Percentiles rank a stretch among this genome's conserved stretches.
Evolutionary conservation across 1,140 invertebrate genomes (phyloP).

Genomic region (Pachypsylla venusta): DNA sequence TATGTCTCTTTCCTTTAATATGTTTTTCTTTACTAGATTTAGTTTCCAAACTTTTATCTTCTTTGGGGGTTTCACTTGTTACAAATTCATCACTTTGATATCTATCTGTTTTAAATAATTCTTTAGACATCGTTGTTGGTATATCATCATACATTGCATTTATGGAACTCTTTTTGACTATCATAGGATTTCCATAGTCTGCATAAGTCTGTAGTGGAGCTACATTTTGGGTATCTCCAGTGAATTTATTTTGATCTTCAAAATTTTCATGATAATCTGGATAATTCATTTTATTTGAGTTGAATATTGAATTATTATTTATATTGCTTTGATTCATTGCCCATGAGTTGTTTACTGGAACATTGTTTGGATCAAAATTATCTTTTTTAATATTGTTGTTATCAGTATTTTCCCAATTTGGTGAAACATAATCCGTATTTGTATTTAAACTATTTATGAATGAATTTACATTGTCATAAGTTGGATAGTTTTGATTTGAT

Average conservation of each 20-base stretch:
- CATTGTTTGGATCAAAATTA: slow-evolving; percentile 2
- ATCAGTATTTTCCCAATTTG: too few relatives aligned
- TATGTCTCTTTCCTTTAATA: slow-evolving; percentile 1
- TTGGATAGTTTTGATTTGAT: too few relatives aligned
- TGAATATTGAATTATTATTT: not conserved
- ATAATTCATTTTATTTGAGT: not conserved
- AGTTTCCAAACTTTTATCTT: too few relatives aligned
- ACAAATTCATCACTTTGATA: too few relatives aligned
- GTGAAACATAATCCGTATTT: too few relatives aligned
- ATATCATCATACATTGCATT: not conserved
- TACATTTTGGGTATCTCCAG: not conserved
- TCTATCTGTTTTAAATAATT: too few relatives aligned
- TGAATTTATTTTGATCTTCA: not conserved
- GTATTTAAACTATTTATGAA: too few relatives aligned
- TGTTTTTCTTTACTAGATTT: not conserved
- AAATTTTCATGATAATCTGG: slow-evolving; percentile 5
- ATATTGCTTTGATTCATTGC: not conserved
- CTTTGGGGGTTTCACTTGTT: too few relatives aligned
- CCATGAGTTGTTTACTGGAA: slow-evolving; percentile 1
- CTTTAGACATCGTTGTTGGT: not conserved
- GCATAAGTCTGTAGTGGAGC: not conserved
- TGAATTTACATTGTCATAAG: too few relatives aligned
- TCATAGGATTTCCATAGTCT: slow-evolving; percentile 7
- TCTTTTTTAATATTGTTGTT: not conserved
- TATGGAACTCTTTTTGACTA: not conserved